Evolutionary conservation across 2,888 invertebrate species (phyloP), one percentile per base, ranked within the genome.

Genomic region (Lagria hirta): DNA sequence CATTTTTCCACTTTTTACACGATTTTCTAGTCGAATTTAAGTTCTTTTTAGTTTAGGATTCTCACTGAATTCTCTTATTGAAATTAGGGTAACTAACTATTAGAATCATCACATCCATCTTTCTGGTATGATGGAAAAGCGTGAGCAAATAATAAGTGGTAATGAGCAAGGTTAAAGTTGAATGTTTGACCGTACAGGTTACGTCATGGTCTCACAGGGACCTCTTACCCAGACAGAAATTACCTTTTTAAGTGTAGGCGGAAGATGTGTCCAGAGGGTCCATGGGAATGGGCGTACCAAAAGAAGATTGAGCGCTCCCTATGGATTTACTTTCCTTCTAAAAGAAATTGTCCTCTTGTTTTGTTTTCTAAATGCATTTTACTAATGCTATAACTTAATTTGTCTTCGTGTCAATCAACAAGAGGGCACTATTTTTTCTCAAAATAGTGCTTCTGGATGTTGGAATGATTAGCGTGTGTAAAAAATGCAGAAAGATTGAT

Each of bases 271-370:
- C 68, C 64, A 58, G 57, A 64, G 67, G 66, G 65, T 58, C 60
- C 62, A 55, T 59, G 50, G 61, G 61, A 55, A 52, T 62, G 66
- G 68, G 66, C 66, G 65, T 56, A 48, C 49, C 55, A 60, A 57
- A 64, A 58, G 64, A 72, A 72, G 72, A 72, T 72, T 68, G 71
- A 72, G 67, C 55, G 65, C 55, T 70, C 72, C 68, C 70, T 21
- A 4, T 57, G 69, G 72, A 66, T 51, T 62, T 16, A 2, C 13
- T 15, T 14, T 6, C 18, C 23, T 38, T 14, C 29, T 24, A 29
- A 23, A 37, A 30, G 37, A 37, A 37, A 43, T 29, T 22, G 36
- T 37, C 35, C 36, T 36, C 15, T 24, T 36, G 35, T 43, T 34
- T 42, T 42, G 34, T 42, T 27, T n/a, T 41, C 26, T 21, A 33